A percentile compares a stretch with the other conserved stretches of the same genome.
Evolutionary conservation across 1,140 invertebrate species (phyloP).

Genomic region (Brachionus angularis): DNA sequence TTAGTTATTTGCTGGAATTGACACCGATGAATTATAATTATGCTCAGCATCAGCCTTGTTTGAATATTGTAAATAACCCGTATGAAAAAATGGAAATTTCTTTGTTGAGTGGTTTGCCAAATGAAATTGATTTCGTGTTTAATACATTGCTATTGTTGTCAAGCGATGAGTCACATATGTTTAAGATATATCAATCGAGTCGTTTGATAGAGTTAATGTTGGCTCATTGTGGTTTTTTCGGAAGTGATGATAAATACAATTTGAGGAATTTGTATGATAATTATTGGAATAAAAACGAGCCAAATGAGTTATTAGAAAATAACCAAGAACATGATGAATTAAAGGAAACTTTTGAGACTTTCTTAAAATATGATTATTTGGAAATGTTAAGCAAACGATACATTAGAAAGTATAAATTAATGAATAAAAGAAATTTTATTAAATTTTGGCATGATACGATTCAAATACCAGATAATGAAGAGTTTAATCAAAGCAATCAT

Average conservation of each 20-base stretch:
- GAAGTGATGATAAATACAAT: constrained; percentile 5
- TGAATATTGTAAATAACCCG: constrained; percentile 41
- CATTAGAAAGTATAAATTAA: too few species aligned
- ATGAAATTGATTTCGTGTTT: constrained; percentile 96
- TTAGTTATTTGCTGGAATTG: constrained; percentile 25
- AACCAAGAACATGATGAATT: neutral
- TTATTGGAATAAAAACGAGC: neutral
- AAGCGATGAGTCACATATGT: constrained; percentile 80
- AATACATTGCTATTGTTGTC: constrained; percentile 92
- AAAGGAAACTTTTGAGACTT: neutral
- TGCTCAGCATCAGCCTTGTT: constrained; percentile 69
- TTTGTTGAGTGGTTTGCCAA: constrained; percentile 84
- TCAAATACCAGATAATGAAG: too few species aligned
- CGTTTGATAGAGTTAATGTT: constrained; percentile 79
- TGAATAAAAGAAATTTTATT: too few species aligned
- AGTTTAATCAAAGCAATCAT: too few species aligned
- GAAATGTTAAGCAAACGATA: neutral
- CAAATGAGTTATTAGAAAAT: neutral
- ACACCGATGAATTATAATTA: constrained; percentile 73
- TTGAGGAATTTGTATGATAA: constrained; percentile 29
- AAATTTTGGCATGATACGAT: too few species aligned
- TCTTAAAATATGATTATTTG: constrained; percentile 13
- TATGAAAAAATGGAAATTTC: constrained; percentile 83
- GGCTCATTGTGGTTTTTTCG: constrained; percentile 85
- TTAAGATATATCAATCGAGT: constrained; percentile 76